Evolutionary conservation across 2,888 invertebrate genomes (phyloP), one percentile per base, ranked within the genome.

Genomic region (Ichneumoninae sp.): DNA sequence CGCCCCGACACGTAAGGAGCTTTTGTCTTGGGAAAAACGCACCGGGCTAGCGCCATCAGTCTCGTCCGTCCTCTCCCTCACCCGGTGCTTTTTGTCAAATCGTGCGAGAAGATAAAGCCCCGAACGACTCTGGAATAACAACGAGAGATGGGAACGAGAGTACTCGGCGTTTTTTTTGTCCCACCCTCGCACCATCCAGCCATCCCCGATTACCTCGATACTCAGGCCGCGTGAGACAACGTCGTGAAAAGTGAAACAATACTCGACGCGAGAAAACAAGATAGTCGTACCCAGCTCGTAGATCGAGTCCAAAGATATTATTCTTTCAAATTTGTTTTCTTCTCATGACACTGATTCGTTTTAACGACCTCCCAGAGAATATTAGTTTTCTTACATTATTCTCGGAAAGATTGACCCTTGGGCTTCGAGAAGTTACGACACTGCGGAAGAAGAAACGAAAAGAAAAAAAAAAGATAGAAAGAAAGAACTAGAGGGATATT

Each of bases 71-170:
- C 16, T 33, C 63, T 63, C 26, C 10, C 33, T 54, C 74, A 68
- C 73, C 57, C 47, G 52, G 70, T 78, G 69, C 80, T 85, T 88
- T 87, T 87, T 86, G 87, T 87, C 88, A 90, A 91, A 90, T 90
- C 89, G 88, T 86, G 89, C 86, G 90, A 89, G 87, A 91, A 90
- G 90, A 90, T 90, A 90, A 90, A 89, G 87, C 86, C 83, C 36
- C 80, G 54, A 70, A 82, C 87, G 66, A 80, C 83, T 75, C 87
- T 87, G 83, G 87, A 89, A 85, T 88, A 87, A 77, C 81, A 89
- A 89, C 87, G 85, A 88, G 88, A 83, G 70, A 84, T 63, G 52
- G 52, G 54, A 47, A 70, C 52, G 36, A 52, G 13, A 68, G 33
- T 66, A 57, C 70, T 63, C 30, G 16, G 13, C 33, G 22, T 66